Conservation (phyloP, 1,140 invertebrate species). For the Dendrolimus kikuchii region DNA sequence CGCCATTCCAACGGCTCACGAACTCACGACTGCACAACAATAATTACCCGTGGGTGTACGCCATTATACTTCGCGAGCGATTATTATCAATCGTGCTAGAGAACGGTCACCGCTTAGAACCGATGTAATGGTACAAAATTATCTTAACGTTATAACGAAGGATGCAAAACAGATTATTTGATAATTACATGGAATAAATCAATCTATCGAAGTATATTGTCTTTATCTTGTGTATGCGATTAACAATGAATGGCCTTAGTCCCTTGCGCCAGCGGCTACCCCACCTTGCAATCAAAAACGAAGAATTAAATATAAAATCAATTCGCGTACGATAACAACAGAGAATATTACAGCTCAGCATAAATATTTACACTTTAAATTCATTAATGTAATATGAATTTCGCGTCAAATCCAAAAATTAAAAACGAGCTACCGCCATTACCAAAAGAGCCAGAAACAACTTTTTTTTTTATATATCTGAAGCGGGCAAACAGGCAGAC, state of each 20-base stretch:
- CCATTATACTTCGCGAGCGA: slow-evolving; percentile 70
- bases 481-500: too few relatives aligned
- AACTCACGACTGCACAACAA: slow-evolving; percentile 71
- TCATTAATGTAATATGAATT: too few relatives aligned
- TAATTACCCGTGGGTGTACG: slow-evolving; percentile 71
- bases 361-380: too few relatives aligned
- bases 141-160: slow-evolving; percentile 60
- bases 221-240: slow-evolving; percentile 19
- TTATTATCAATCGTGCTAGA: slow-evolving; percentile 69
- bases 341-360: too few relatives aligned
- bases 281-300: slow-evolving; percentile 11
- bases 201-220: slow-evolving; percentile 36
- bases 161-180: slow-evolving; percentile 62
- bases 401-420: too few relatives aligned
- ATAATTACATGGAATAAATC: slow-evolving; percentile 65
- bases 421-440: too few relatives aligned
- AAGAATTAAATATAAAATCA: too few relatives aligned
- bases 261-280: slow-evolving; percentile 26
- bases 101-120: slow-evolving; percentile 65
- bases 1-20: slow-evolving; percentile 57
- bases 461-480: too few relatives aligned
- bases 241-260: slow-evolving; percentile 17
- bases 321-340: too few relatives aligned
- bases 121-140: slow-evolving; percentile 61
- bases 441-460: too few relatives aligned